phyloP scores from a whole-genome alignment of 2,888 invertebrate species.

The Lymantria monacha region DNA sequence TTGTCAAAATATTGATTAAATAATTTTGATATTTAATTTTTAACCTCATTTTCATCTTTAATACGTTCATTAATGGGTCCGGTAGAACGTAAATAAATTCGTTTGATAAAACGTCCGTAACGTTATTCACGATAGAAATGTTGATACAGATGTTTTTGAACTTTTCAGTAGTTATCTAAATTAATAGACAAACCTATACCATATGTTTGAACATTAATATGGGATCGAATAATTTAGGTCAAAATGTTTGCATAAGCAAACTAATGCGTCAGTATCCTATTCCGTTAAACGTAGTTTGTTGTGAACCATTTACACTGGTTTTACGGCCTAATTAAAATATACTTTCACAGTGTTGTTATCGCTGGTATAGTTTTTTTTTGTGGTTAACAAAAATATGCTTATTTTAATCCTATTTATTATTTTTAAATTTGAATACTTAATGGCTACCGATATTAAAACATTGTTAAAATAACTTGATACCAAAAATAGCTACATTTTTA shows the following conservation, averaged over 20 bases:
- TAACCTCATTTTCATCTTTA: conserved; percentile 16
- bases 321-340: too few species aligned
- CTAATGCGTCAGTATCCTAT: conserved; percentile 42
- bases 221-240: conserved; percentile 44
- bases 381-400: too few species aligned
- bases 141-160: conserved; percentile 31
- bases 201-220: conserved; percentile 30
- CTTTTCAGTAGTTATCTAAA: conserved; percentile 23
- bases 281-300: conserved; percentile 7
- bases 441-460: too few species aligned
- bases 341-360: too few species aligned
- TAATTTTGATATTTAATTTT: conserved; percentile 9
- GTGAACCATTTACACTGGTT: too few species aligned
- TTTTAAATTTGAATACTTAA: too few species aligned
- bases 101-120: conserved; percentile 10
- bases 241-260: conserved; percentile 49
- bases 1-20: neutral
- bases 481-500: too few species aligned
- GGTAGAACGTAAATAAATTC: conserved; percentile 20
- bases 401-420: too few species aligned
- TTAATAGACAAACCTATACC: conserved; percentile 18
- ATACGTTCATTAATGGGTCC: conserved; percentile 28
- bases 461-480: too few species aligned
- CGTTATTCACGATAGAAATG: conserved; percentile 25
- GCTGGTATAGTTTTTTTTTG: too few species aligned